Percentiles rank a stretch among this genome's conserved stretches.
These are phyloP conservation scores for Lipotes vexillifer DNA, from an alignment of 2,113 vertebrate genomes.

Conservation along the genomic window DNA sequence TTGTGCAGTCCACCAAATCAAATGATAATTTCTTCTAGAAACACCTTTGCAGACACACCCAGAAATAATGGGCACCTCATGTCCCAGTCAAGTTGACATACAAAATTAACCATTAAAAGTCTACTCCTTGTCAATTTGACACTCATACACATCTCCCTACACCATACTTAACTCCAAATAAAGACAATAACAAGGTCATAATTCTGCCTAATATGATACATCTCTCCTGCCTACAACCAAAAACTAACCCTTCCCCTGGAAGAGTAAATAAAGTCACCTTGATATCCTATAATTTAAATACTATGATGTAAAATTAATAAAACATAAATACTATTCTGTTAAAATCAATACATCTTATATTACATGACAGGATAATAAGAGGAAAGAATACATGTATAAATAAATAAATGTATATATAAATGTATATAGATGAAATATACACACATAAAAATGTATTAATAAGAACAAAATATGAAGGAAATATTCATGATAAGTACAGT, in stretches of 20 bases:
- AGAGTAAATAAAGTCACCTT: not conserved
- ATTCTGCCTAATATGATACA: not conserved
- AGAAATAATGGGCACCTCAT: not conserved
- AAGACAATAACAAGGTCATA: not conserved
- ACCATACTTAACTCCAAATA: not conserved
- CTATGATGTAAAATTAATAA: not conserved
- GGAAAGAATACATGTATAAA: not conserved
- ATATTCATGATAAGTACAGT: not conserved
- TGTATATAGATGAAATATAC: not conserved
- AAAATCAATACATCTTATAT: not conserved
- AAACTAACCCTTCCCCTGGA: not conserved
- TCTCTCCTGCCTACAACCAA: not conserved
- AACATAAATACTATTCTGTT: not conserved
- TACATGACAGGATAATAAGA: not conserved
- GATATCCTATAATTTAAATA: not conserved
- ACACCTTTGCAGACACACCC: not conserved
- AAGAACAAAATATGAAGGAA: not conserved
- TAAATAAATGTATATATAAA: not conserved
- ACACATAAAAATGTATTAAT: not conserved
- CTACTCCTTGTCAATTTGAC: not conserved
- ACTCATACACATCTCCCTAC: not conserved
- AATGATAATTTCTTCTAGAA: not conserved
- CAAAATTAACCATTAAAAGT: not conserved
- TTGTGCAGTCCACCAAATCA: not conserved
- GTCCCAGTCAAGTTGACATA: not conserved